Evolutionary conservation across 1,140 invertebrate species (phyloP), one percentile per base, ranked within the genome.

Genomic region (Aphis craccivora): DNA sequence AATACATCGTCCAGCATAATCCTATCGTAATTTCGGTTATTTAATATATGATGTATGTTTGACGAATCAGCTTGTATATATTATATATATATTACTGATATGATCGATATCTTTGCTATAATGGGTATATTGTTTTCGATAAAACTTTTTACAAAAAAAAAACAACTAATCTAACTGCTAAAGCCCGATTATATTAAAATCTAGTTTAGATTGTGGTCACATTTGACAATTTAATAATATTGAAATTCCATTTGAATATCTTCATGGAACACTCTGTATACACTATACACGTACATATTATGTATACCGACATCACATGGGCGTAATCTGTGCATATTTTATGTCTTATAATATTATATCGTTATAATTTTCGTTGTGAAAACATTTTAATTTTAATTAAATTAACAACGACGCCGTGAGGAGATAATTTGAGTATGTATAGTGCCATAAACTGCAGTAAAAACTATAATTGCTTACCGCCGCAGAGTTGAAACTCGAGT

Each of bases 381-480:
- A 76, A 76, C 60, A 76, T 76, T 76, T 67, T n/a, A 76, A 76
- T 76, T 76, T 76, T 76, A 76, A 76, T 76, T 76, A 76, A 76
- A 76, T 76, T 76, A 76, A 76, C n/a, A 76, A n/a, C 60, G 60
- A 67, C 30, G n/a, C 30, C 14, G 5, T 35, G 30, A 5, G 5
- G 60, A 76, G 60, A 76, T 76, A 76, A 76, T n/a, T 76, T 76
- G 11, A 30, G 30, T n/a, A 76, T n/a, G 7, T 60, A 60, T 60
- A n/a, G 60, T 76, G 60, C n/a, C 60, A 5, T 76, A n/a, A 67
- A 67, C 9, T 67, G 30, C 60, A 67, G 60, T 67, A 67, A 67
- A n/a, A 67, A 30, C 60, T 67, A 67, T n/a, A 67, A 67, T 67
- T 30, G 30, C 60, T 1, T 40, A 67, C 60, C 60, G 4, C 30